These are phyloP conservation scores for Thaumetopoea pityocampa DNA, from an alignment of 1,140 invertebrate species.

Conservation along the genomic window DNA sequence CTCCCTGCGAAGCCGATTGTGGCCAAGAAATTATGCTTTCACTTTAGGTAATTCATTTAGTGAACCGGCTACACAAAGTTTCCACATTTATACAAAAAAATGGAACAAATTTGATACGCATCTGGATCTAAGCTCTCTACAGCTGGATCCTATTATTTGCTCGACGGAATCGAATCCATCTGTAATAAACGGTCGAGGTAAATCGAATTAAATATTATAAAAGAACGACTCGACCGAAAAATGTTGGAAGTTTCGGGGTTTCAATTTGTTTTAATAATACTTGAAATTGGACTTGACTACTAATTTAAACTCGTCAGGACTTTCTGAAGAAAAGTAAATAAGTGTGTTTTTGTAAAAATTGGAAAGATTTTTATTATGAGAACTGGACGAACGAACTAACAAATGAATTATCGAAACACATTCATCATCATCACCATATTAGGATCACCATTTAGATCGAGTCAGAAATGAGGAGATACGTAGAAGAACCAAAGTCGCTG, in stretches of 20 bases:
- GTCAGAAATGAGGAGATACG: too few species aligned
- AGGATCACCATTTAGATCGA: too few species aligned
- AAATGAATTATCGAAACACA: too few species aligned
- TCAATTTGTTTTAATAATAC: conserved; percentile 29
- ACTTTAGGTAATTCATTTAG: conserved; percentile 32
- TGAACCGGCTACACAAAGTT: conserved; percentile 27
- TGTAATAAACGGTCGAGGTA: conserved; percentile 21
- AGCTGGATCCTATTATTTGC: conserved; percentile 20
- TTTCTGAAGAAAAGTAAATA: neutral
- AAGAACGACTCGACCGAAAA: conserved; percentile 12
- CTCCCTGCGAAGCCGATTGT: conserved; percentile 9
- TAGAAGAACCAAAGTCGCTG: too few species aligned
- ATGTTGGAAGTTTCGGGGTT: conserved; percentile 11
- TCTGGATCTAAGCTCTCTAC: conserved; percentile 19
- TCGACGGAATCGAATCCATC: conserved; percentile 11
- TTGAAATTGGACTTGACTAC: conserved; percentile 21
- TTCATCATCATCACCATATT: too few species aligned
- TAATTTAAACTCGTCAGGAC: conserved; percentile 1
- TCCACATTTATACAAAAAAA: conserved; percentile 37
- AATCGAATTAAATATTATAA: conserved; percentile 25
- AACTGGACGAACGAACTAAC: too few species aligned
- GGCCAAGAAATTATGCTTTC: conserved; percentile 34
- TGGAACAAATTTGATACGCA: conserved; percentile 22
- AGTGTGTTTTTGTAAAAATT: neutral
- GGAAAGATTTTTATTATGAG: too few species aligned